Base-by-base conservation (phyloP, 2,113 vertebrate genomes). In the Chiloscyllium plagiosum region DNA sequence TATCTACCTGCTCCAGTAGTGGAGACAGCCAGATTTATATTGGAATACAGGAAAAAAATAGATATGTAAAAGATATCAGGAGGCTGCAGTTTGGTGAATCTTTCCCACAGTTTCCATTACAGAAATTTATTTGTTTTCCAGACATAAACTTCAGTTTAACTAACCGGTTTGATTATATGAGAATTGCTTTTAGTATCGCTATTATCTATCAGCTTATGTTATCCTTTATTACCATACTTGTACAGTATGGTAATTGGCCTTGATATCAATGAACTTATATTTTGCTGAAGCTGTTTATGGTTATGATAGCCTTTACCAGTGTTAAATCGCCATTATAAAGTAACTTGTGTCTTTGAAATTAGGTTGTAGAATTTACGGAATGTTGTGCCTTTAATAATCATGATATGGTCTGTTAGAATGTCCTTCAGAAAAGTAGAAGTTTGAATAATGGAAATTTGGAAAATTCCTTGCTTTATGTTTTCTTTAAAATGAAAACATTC, bases 61-160 rank as follows among this genome's bases (percentile, higher is more conserved):
- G 68, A 50, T 94, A 42, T 8, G 2, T 52, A 42, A 26, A 72
- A 76, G 42, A 95, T 72, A 68, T 29, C 69, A 72, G 24, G 12
- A 95, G 94, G 94, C 24, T 95, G 68, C 94, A 72, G 20, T 70
- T 95, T 95, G 69, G 65, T 89, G 87, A 94, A 24, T 94, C 93
- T 70, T 94, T 24, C 66, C 66, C 24, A 42, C 33, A 47, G 65
- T n/a, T 47, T 29, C 66, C 68, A 50, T 94, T 37, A 47, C 94
- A 76, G 47, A 76, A 95, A 52, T 33, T 72, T 72, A 68, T 94
- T 95, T 33, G 4, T 92, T 95, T 37, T 72, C 42, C 42, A 95
- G 93, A 95, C 69, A 47, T 68, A 70, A 95, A 95, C 65, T 37
- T 95, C 94, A 24, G 94, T 33, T 76, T 50, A 72, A 29, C 72